Percentiles rank a stretch among this genome's conserved stretches.
phyloP scores from a whole-genome alignment of 2,113 vertebrate species.

The Microtus oregoni region DNA sequence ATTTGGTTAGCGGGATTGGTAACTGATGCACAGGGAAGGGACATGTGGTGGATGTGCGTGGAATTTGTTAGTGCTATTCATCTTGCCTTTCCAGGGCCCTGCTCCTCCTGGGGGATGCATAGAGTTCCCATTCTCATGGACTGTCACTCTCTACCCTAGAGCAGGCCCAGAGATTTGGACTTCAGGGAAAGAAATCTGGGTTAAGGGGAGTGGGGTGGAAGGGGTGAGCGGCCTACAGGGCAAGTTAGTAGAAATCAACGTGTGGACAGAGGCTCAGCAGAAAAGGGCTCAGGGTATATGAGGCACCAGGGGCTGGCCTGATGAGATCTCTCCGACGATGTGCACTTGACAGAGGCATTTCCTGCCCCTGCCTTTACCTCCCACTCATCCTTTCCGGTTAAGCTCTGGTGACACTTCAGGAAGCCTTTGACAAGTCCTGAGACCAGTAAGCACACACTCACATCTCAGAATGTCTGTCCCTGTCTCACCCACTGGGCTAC shows the following conservation, averaged over 20 bases:
- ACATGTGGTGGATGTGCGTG: background rate
- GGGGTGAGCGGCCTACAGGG: background rate
- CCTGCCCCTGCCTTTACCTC: conserved; percentile 57
- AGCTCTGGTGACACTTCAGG: conserved; percentile 42
- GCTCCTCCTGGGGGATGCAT: background rate
- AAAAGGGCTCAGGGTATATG: background rate
- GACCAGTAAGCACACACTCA: background rate
- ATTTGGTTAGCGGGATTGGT: conserved; percentile 1
- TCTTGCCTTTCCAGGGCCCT: background rate
- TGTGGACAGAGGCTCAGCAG: background rate
- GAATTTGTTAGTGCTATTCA: background rate
- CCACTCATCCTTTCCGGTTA: conserved; percentile 52
- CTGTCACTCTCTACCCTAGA: background rate
- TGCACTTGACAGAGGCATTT: conserved; percentile 30
- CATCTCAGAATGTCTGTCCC: background rate
- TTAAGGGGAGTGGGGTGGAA: background rate
- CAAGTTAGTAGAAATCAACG: background rate
- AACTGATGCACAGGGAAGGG: background rate
- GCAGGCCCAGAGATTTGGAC: background rate
- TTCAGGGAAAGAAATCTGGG: conserved; percentile 6
- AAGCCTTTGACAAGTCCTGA: conserved; percentile 40
- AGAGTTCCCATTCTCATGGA: background rate
- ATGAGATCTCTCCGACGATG: conserved; percentile 31
- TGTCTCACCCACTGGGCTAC: background rate
- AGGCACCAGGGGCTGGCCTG: background rate